phyloP scores from a whole-genome alignment of 2,113 vertebrate species.

The Triplophysa dalaica region DNA sequence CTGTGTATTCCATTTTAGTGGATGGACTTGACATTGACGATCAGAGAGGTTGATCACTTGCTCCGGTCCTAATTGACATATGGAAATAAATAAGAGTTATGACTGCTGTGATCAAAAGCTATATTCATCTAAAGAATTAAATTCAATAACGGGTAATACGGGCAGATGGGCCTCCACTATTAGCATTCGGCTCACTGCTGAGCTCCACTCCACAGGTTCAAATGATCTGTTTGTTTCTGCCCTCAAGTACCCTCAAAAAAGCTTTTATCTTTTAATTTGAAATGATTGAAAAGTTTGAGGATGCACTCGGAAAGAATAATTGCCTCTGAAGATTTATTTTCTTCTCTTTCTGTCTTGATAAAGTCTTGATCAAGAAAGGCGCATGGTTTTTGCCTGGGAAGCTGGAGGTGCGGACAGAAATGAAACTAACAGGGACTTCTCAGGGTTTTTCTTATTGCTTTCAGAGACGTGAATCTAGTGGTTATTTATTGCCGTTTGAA shows the following conservation, averaged over 20 bases:
- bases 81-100: slow-evolving; percentile 70
- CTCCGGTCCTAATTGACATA: slow-evolving; percentile 68
- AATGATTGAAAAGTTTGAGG: slow-evolving; percentile 61
- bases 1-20: slow-evolving; percentile 20
- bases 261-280: slow-evolving; percentile 60
- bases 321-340: slow-evolving; percentile 52
- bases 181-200: slow-evolving; percentile 65
- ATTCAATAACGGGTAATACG: slow-evolving; percentile 68
- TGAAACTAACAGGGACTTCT: slow-evolving; percentile 31
- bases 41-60: slow-evolving; percentile 59
- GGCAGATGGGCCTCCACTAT: slow-evolving; percentile 68
- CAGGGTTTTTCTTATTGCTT: not conserved
- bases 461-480: slow-evolving; percentile 8
- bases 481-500: slow-evolving; percentile 39
- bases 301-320: slow-evolving; percentile 39
- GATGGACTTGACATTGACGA: slow-evolving; percentile 62
- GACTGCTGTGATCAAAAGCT: slow-evolving; percentile 58
- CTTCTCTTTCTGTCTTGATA: slow-evolving; percentile 38
- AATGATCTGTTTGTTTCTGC: slow-evolving; percentile 64
- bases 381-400: slow-evolving; percentile 35
- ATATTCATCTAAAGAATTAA: slow-evolving; percentile 67
- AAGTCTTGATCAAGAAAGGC: slow-evolving; percentile 47
- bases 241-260: slow-evolving; percentile 61
- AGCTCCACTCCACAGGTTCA: slow-evolving; percentile 57
- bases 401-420: slow-evolving; percentile 3